Evolutionary conservation across 2,888 invertebrate genomes (phyloP), one percentile per base, ranked within the genome.

Genomic region (Dynastes hyllus): DNA sequence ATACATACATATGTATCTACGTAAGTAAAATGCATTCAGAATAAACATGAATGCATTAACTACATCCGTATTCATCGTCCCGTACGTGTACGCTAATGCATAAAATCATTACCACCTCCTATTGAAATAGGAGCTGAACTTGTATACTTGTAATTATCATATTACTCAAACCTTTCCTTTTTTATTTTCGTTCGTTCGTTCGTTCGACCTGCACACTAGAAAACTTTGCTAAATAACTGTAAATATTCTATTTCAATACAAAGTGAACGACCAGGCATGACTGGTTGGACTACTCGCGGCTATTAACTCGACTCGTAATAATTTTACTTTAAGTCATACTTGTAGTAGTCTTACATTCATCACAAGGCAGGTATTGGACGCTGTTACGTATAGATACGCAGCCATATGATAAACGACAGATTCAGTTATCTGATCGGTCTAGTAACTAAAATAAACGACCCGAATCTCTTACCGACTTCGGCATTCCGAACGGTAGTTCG

Each of bases 201-300:
- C 29, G 61, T 61, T 61, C 61, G 32, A 61, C 61, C 61, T 0
- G 61, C 29, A 61, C 22, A 45, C 45, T 67, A 67, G 22, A 22
- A 45, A 67, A 67, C 67, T 67, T 67, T 22, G 67, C 67, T 67
- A 40, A 40, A 67, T 67, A 67, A 67, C 67, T 45, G 67, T 67
- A 67, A 67, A 67, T 67, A 67, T 67, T 40, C 67, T 67, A 45
- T 67, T 67, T 45, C 45, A 67, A 67, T 67, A 67, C 67, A 67
- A 45, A 67, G 67, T 67, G 50, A 67, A 67, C 45, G 67, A 67
- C 67, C 67, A 67, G 67, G 40, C 67, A 45, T 45, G 67, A 67
- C 67, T 67, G 67, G 45, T 40, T 40, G 45, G 8, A 67, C n/a
- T n/a, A 22, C 67, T 45, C 16, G 67, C 11, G 67, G 67, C 67